phyloP scores from a whole-genome alignment of 2,888 invertebrate species.

The Eupeodes luniger region DNA sequence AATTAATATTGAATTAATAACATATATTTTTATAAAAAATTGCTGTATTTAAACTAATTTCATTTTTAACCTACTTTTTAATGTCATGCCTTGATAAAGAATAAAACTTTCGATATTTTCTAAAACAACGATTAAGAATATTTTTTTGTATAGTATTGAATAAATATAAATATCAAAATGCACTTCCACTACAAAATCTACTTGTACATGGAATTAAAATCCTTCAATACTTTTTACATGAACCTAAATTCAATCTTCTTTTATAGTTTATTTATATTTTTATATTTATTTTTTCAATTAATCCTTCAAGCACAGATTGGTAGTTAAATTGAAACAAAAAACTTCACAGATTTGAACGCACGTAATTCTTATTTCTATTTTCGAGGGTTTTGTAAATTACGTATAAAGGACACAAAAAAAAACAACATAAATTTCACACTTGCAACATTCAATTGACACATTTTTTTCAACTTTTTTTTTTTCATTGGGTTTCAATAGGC shows the following conservation, averaged over 20 bases:
- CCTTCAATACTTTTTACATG: background rate
- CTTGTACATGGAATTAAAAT: too few relatives aligned
- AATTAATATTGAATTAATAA: too few relatives aligned
- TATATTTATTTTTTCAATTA: background rate
- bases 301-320: constrained; percentile 12
- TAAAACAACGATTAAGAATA: too few relatives aligned
- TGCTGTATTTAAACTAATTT: too few relatives aligned
- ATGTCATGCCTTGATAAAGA: too few relatives aligned
- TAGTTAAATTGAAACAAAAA: background rate
- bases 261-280: background rate
- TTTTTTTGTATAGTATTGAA: too few relatives aligned
- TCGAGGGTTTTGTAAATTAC: background rate
- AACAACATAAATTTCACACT: constrained; percentile 2
- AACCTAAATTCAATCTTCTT: constrained; percentile 2
- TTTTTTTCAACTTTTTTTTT: background rate
- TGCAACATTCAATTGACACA: background rate
- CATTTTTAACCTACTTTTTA: too few relatives aligned
- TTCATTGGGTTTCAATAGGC: background rate
- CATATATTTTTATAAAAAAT: too few relatives aligned
- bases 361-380: background rate
- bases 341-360: background rate
- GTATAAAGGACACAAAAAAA: background rate
- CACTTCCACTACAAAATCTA: too few relatives aligned
- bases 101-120: too few relatives aligned
- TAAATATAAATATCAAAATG: too few relatives aligned